Evolutionary conservation across 2,797 vertebrate species (phyloP).

Genomic region (Chloroceryle amazona): DNA sequence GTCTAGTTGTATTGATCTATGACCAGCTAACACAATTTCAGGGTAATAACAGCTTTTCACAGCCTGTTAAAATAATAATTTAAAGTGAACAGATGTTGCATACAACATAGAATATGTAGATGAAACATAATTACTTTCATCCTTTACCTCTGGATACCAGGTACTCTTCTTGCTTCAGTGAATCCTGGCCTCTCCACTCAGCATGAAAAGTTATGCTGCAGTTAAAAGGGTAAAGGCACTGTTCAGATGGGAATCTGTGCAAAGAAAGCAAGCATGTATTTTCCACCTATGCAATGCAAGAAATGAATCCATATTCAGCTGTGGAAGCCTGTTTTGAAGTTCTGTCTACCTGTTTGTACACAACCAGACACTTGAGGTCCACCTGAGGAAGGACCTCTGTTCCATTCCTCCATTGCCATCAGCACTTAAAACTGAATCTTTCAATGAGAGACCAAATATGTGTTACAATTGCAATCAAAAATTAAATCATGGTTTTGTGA

Average conservation of each 20-base stretch:
- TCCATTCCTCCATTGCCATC: neutral
- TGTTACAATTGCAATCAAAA: neutral
- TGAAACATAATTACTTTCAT: conserved; percentile 6
- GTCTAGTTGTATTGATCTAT: neutral
- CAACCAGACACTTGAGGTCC: neutral
- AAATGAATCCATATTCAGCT: neutral
- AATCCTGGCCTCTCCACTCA: neutral
- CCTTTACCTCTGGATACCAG: neutral
- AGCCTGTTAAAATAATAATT: conserved; percentile 28
- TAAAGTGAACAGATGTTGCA: neutral
- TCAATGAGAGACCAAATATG: neutral
- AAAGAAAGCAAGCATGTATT: neutral
- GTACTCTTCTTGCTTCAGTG: neutral
- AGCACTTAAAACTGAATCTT: neutral
- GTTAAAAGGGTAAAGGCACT: neutral
- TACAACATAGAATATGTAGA: neutral
- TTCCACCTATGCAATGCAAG: neutral
- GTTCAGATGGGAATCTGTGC: neutral
- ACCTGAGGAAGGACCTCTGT: neutral
- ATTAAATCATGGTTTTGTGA: neutral
- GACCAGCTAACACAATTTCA: neutral
- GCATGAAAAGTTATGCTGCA: neutral
- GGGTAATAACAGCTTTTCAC: neutral
- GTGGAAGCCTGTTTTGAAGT: neutral
- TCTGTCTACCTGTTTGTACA: neutral